phyloP scores from a whole-genome alignment of 2,797 vertebrate genomes.

The Sardinella longiceps region DNA sequence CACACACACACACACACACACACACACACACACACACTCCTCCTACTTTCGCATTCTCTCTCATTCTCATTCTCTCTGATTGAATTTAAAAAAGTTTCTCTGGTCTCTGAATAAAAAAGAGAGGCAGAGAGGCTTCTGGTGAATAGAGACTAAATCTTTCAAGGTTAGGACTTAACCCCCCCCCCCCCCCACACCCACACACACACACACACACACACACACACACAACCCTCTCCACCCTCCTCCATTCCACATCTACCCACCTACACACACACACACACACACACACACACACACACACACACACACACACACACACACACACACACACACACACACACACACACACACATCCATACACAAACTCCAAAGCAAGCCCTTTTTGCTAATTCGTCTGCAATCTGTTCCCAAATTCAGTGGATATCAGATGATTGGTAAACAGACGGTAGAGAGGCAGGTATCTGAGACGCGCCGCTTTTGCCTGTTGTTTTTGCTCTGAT shows the following conservation, averaged over 20 bases:
- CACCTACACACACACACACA: neutral
- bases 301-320: neutral
- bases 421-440: slow-evolving; percentile 99
- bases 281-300: neutral
- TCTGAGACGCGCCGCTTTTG: slow-evolving; percentile 83
- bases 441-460: slow-evolving; percentile 99
- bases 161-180: slow-evolving; percentile 99
- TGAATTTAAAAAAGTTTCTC: slow-evolving; percentile 95
- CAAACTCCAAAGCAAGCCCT: neutral
- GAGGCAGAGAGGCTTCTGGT: slow-evolving; percentile 94
- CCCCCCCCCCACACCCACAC: slow-evolving; percentile 69
- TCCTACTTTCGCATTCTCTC: slow-evolving; percentile 22
- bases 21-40: slow-evolving; percentile 36
- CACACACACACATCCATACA: neutral
- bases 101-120: slow-evolving; percentile 65
- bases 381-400: slow-evolving; percentile 90
- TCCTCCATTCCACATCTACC: neutral
- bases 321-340: slow-evolving; percentile 3
- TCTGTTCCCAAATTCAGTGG: slow-evolving; percentile 98
- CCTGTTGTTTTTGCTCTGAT: slow-evolving; percentile 96
- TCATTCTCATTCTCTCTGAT: slow-evolving; percentile 56
- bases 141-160: slow-evolving; percentile 99
- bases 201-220: neutral
- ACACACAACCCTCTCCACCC: neutral
- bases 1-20: slow-evolving; percentile 66